Conservation (phyloP, 1,140 invertebrate species). For the Notospermus geniculatus region DNA sequence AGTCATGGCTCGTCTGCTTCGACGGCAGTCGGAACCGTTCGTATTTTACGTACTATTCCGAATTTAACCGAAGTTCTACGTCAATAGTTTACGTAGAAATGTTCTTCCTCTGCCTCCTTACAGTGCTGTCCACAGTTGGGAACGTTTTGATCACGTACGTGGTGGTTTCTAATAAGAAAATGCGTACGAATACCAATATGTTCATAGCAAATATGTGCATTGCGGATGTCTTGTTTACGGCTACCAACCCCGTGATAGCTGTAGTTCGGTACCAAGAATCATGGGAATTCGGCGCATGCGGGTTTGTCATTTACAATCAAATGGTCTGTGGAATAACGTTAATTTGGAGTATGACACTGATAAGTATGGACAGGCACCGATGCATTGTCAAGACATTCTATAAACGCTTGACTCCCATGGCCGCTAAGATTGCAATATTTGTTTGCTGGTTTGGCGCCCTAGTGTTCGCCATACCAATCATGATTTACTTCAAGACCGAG, state of each 20-base stretch:
- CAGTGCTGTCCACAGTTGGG: constrained; percentile 44
- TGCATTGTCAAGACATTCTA: constrained; percentile 28
- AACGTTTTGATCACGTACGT: constrained; percentile 32
- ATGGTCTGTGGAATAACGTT: constrained; percentile 35
- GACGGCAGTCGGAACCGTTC: constrained; percentile 21
- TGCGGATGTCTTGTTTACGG: constrained; percentile 36
- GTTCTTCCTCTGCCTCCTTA: constrained; percentile 25
- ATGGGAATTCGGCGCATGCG: constrained; percentile 37
- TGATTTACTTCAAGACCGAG: constrained; percentile 32
- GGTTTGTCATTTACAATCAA: constrained; percentile 27
- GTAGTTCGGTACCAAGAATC: constrained; percentile 28
- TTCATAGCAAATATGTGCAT: constrained; percentile 41
- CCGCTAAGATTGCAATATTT: constrained; percentile 20
- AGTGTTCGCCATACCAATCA: constrained; percentile 28
- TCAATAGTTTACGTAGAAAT: constrained; percentile 31
- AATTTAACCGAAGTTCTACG: constrained; percentile 35
- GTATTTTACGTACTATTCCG: constrained; percentile 40
- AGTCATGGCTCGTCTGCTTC: too few species aligned
- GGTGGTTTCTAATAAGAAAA: constrained; percentile 25
- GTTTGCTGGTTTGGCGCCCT: constrained; percentile 34
- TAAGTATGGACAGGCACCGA: constrained; percentile 41
- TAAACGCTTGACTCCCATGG: constrained; percentile 20
- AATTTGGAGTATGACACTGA: constrained; percentile 45
- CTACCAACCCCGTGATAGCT: constrained; percentile 34
- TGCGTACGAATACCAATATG: constrained; percentile 36